Base-by-base conservation (phyloP, 2,797 vertebrate genomes). In the Gila robusta region DNA sequence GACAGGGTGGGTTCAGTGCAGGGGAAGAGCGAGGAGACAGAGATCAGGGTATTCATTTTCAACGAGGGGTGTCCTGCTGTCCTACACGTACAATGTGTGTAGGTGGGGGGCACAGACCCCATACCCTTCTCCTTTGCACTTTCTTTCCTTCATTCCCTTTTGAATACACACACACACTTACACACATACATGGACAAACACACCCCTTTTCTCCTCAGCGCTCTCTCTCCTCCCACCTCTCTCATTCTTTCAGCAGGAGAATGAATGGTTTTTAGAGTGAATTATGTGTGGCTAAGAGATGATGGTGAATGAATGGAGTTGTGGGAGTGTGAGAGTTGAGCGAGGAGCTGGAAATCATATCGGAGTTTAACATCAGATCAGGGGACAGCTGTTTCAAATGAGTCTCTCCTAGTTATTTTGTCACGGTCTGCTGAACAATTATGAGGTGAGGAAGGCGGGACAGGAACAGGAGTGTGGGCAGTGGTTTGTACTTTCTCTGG, bases 1-100 rank as follows among this genome's bases (percentile, higher is more conserved):
- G 94, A 94, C 93, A 94, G 94, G 93, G 92, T 94, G 95, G 95
- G 97, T 97, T 97, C 96, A 97, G 96, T 93, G 94, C 94, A 96
- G 94, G 94, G 96, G 95, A 94, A 96, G 94, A 96, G 95, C 90
- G 66, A 91, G 92, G 94, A 93, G 94, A 96, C 94, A 87, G 90
- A 92, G 93, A 91, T 93, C 88, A 91, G 91, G 93, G 90, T 94
- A 90, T 94, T 93, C 86, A 91, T 89, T 92, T 93, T 95, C 93
- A 90, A 88, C 74, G 81, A 91, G 90, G 91, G 93, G 92, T 89
- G 88, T 92, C 91, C 89, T 94, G 92, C 91, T 72, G n/a, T 90
- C 87, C 91, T 94, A 96, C 96, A 97, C 93, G 89, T 96, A 96
- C 95, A 95, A 93, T 86, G 87, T 91, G 87, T 92, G 82, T 90